A percentile compares a stretch with the other conserved stretches of the same genome.
These are phyloP conservation scores for Blastobasis lacticolella DNA, from an alignment of 2,888 invertebrate genomes.

Conservation along the genomic window DNA sequence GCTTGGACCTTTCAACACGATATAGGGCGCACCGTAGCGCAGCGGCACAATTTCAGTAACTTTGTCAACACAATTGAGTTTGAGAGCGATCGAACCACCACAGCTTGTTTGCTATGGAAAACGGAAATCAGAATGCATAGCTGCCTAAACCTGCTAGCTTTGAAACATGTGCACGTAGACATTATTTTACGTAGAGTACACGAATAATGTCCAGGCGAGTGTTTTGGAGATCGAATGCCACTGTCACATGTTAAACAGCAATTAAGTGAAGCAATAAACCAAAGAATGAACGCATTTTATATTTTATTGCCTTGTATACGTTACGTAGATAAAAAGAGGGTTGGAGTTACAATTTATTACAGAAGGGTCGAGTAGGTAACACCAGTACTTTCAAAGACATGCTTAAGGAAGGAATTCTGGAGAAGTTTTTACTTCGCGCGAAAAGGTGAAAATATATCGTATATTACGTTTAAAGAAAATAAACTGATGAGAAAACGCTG, in stretches of 20 bases:
- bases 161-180: too few relatives aligned
- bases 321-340: constrained; percentile 31
- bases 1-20: not conserved
- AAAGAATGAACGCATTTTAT: constrained; percentile 23
- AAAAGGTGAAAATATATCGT: too few relatives aligned
- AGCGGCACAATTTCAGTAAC: constrained; percentile 20
- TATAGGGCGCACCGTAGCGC: not conserved
- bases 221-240: not conserved
- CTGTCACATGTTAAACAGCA: constrained; percentile 20
- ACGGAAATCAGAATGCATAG: too few relatives aligned
- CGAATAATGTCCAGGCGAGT: too few relatives aligned
- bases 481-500: too few relatives aligned
- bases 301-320: constrained; percentile 24
- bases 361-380: constrained; percentile 23
- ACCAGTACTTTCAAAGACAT: constrained; percentile 17
- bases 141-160: too few relatives aligned
- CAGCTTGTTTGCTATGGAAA: too few relatives aligned
- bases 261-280: constrained; percentile 25
- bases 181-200: too few relatives aligned
- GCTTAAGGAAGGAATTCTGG: not conserved
- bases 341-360: constrained; percentile 31
- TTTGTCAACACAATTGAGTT: constrained; percentile 42
- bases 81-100: constrained; percentile 14
- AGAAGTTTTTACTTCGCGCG: too few relatives aligned
- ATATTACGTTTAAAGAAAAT: too few relatives aligned